Evolutionary conservation across 2,888 invertebrate species (phyloP), one percentile per base, ranked within the genome.

Genomic region (Sminthurides aquaticus): DNA sequence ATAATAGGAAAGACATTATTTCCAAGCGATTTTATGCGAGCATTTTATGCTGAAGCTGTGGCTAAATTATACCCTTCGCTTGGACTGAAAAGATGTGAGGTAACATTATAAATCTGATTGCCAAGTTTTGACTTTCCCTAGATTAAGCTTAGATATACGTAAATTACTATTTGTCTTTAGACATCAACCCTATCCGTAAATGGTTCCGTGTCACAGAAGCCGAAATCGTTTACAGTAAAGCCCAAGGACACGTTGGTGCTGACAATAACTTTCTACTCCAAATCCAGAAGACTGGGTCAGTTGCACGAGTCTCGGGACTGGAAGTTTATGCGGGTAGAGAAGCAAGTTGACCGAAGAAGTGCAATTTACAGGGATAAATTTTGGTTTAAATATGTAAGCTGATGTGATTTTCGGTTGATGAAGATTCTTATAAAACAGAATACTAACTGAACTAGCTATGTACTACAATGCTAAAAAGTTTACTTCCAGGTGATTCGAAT

Each of bases 11-110:
- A 70, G 57, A 66, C 69, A 22, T 52, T 73, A 3, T 71, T 71
- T 55, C 73, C 70, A 3, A 69, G 69, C 3, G 73, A 73, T 57
- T 73, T 69, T 56, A 71, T 73, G 34, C 25, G 24, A 3, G 60
- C 67, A 8, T 73, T 73, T 66, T 70, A 60, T 26, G 60, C 65
- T 24, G 70, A 70, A 57, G 67, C 67, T 65, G 43, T 64, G 28
- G 56, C 57, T 11, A 65, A 67, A 52, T n/a, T n/a, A n/a, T n/a
- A n/a, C n/a, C n/a, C n/a, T n/a, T n/a, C n/a, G n/a, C n/a, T n/a
- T n/a, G n/a, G n/a, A n/a, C n/a, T n/a, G n/a, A n/a, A n/a, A n/a
- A n/a, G n/a, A n/a, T n/a, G n/a, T n/a, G n/a, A n/a, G n/a, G n/a
- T n/a, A n/a, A n/a, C n/a, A n/a, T n/a, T n/a, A n/a, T n/a, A n/a